A percentile compares a stretch with the other conserved stretches of the same genome.
phyloP scores from a whole-genome alignment of 1,140 invertebrate genomes.

The Drosophila nebulosa region DNA sequence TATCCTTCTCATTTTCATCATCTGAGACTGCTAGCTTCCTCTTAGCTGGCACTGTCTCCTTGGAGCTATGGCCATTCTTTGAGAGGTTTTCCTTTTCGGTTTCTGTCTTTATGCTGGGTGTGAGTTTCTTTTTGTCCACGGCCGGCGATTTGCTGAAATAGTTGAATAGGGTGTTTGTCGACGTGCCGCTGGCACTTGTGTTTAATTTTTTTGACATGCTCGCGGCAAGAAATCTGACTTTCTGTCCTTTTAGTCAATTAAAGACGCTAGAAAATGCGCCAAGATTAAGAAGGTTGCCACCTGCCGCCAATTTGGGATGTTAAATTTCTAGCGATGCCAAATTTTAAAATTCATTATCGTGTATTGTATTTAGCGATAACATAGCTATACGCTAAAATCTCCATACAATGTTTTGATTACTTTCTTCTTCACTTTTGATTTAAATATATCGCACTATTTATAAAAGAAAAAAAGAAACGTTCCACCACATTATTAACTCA shows the following conservation, averaged over 20 bases:
- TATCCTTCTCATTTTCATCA: slow-evolving; percentile 71
- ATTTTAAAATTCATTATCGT: too few relatives aligned
- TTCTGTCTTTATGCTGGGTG: slow-evolving; percentile 44
- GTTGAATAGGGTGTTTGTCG: slow-evolving; percentile 83
- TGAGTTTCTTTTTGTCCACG: slow-evolving; percentile 80
- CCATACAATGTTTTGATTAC: too few relatives aligned
- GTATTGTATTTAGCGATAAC: too few relatives aligned
- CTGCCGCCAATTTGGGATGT: background rate
- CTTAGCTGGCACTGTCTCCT: slow-evolving; percentile 27
- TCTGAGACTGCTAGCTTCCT: slow-evolving; percentile 38
- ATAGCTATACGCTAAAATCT: too few relatives aligned
- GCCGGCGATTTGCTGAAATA: slow-evolving; percentile 83
- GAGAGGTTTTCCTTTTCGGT: slow-evolving; percentile 51
- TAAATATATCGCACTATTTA: too few relatives aligned
- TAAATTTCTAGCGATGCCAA: background rate
- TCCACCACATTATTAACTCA: too few relatives aligned
- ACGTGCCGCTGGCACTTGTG: slow-evolving; percentile 57
- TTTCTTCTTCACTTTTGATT: too few relatives aligned
- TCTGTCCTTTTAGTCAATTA: background rate
- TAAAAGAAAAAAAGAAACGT: too few relatives aligned
- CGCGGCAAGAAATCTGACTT: background rate
- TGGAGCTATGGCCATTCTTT: slow-evolving; percentile 22
- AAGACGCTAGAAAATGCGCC: slow-evolving; percentile 61
- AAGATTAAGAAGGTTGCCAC: slow-evolving; percentile 34
- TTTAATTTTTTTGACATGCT: slow-evolving; percentile 74